These are phyloP conservation scores for Scalopus aquaticus DNA, from an alignment of 2,113 vertebrate species.

Conservation along the genomic window DNA sequence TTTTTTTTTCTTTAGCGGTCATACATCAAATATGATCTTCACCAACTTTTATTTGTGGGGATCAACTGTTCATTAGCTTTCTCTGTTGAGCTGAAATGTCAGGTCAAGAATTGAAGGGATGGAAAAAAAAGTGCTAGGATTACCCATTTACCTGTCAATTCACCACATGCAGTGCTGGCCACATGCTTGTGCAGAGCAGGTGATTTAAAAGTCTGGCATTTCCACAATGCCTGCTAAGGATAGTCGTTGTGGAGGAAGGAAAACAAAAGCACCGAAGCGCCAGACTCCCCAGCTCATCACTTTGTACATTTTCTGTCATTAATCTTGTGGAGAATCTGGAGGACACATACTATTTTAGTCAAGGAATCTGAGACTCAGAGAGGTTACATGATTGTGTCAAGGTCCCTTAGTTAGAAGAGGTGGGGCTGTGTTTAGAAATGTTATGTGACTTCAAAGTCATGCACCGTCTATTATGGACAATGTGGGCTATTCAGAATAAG, in stretches of 20 bases:
- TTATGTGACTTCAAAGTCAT: neutral
- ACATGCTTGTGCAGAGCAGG: neutral
- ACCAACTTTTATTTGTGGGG: neutral
- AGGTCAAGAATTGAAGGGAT: neutral
- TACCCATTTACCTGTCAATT: slow-evolving; percentile 3
- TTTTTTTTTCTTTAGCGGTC: slow-evolving; percentile 21
- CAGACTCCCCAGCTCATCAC: too few species aligned
- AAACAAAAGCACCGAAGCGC: neutral
- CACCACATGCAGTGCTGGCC: neutral
- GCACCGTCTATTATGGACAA: neutral
- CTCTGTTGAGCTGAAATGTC: neutral
- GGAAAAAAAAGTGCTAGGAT: neutral
- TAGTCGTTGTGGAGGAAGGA: neutral
- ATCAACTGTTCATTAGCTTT: slow-evolving; percentile 26
- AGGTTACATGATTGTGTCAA: neutral
- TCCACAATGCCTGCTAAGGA: neutral
- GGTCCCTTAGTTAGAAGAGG: neutral
- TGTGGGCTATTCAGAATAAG: neutral
- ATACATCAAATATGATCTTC: neutral
- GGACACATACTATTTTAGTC: neutral
- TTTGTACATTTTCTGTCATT: neutral
- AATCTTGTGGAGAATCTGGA: neutral
- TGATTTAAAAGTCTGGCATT: neutral
- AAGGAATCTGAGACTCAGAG: neutral
- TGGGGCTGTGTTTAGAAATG: neutral